Conservation (phyloP, 2,113 vertebrate genomes). For the Serilophus lunatus region DNA sequence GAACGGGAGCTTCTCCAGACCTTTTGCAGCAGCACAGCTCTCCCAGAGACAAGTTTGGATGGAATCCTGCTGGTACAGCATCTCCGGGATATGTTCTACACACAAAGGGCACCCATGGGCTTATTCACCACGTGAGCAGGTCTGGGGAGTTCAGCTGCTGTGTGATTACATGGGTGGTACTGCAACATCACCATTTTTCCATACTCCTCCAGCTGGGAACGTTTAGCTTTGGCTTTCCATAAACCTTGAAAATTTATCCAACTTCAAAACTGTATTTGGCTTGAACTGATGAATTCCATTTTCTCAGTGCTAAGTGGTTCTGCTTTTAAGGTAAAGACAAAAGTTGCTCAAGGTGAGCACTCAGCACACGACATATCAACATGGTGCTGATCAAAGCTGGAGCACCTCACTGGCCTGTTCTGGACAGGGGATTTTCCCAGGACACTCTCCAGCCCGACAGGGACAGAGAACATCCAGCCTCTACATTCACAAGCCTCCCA, state of each 20-base stretch:
- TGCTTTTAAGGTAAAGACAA: neutral
- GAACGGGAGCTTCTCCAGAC: neutral
- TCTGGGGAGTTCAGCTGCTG: neutral
- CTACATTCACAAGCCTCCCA: rapidly evolving
- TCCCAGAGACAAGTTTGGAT: rapidly evolving
- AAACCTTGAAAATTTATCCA: neutral
- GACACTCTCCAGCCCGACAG: neutral
- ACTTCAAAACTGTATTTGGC: neutral
- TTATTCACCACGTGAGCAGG: neutral
- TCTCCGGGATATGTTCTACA: rapidly evolving
- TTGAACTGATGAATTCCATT: neutral
- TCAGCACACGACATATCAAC: rapidly evolving
- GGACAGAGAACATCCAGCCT: neutral
- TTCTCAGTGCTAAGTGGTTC: neutral
- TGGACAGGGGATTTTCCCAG: rapidly evolving
- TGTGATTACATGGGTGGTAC: neutral
- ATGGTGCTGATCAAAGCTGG: rapidly evolving
- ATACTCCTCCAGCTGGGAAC: neutral
- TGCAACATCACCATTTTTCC: neutral
- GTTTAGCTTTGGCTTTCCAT: neutral
- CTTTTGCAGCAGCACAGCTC: neutral
- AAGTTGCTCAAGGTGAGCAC: neutral
- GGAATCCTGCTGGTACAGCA: rapidly evolving
- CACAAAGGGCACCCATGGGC: neutral
- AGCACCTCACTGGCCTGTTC: neutral